Conservation (phyloP, 2,113 vertebrate species). For the Ailurus styani region DNA sequence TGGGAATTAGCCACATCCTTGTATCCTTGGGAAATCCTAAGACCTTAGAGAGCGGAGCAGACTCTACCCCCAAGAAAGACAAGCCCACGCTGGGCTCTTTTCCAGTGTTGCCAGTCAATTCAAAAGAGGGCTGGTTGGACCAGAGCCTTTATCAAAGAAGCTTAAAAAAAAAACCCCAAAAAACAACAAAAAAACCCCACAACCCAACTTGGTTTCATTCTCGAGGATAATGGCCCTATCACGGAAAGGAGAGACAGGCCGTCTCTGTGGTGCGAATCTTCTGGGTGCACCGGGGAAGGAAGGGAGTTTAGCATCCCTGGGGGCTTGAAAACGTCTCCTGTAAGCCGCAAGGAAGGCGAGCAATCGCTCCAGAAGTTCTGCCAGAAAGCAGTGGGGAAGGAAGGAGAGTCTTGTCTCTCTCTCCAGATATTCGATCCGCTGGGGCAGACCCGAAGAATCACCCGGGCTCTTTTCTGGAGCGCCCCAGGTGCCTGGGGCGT, state of each 20-base stretch:
- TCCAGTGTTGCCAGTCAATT: neutral
- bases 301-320: neutral
- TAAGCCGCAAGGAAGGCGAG: neutral
- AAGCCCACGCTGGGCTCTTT: neutral
- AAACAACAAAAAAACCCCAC: too few relatives aligned
- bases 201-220: neutral
- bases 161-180: neutral
- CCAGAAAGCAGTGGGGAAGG: neutral
- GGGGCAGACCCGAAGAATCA: neutral
- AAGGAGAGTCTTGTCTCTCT: neutral
- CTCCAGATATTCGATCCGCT: neutral
- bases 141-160: neutral
- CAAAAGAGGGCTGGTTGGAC: neutral
- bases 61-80: neutral
- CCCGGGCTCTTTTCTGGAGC: neutral
- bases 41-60: neutral
- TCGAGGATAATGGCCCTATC: slow-evolving; percentile 3
- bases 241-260: neutral
- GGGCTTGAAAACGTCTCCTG: neutral
- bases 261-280: neutral
- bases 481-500: fast-evolving
- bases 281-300: neutral
- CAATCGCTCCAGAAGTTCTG: neutral
- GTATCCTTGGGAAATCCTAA: neutral
- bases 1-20: neutral